Evolutionary conservation across 1,140 invertebrate species (phyloP).

Genomic region (Rhagoletis pomonella): DNA sequence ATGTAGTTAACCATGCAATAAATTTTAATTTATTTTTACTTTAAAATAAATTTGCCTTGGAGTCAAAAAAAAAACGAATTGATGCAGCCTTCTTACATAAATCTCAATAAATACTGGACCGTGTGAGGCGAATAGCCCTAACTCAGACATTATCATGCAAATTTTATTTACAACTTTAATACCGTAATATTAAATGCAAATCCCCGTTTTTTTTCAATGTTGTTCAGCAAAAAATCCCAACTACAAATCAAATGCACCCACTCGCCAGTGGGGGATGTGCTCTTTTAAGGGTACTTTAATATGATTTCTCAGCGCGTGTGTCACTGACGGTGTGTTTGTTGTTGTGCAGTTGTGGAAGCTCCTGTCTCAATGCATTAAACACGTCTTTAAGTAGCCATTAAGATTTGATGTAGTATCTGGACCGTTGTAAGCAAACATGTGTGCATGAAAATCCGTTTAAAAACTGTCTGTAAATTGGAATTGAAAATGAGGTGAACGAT

Average conservation of each 20-base stretch:
- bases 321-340: neutral
- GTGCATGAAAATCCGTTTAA: conserved; percentile 17
- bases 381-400: conserved; percentile 49
- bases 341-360: neutral
- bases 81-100: neutral
- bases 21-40: conserved; percentile 41
- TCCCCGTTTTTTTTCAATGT: conserved; percentile 17
- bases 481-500: neutral
- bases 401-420: conserved; percentile 47
- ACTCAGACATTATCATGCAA: conserved; percentile 43
- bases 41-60: neutral
- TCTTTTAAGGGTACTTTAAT: neutral
- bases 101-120: conserved; percentile 37
- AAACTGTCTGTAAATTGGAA: neutral
- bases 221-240: conserved; percentile 17
- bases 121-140: neutral
- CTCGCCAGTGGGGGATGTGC: neutral
- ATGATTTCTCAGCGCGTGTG: neutral
- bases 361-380: conserved; percentile 2
- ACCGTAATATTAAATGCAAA: conserved; percentile 46
- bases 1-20: conserved; percentile 39
- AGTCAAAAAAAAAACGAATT: neutral
- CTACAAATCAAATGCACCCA: conserved; percentile 49
- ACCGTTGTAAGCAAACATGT: conserved; percentile 33
- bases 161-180: conserved; percentile 48